Evolutionary conservation across 2,113 vertebrate genomes (phyloP), one percentile per base, ranked within the genome.

Genomic region (Corapipo altera): DNA sequence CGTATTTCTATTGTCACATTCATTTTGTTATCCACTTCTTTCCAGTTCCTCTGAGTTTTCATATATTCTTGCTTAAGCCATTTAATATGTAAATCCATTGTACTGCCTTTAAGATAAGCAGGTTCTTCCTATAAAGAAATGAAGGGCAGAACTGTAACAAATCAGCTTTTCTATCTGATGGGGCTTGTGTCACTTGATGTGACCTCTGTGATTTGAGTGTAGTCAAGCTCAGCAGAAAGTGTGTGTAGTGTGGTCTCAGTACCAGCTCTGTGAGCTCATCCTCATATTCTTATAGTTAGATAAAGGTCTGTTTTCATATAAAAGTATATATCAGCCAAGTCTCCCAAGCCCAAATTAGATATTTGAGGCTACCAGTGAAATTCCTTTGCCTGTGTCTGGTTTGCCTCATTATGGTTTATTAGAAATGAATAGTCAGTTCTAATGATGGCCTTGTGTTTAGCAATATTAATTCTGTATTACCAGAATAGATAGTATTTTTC

Each of bases 31-130:
- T 97, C 94, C 46, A 97, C 95, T 96, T 98, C 98, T 89, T 76
- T 69, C 97, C 98, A 98, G 91, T 98, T 93, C 88, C 90, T 97
- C 78, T 97, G 96, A 73, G 82, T 89, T 97, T 98, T 98, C 91
- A 76, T 12, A 20, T 96, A 98, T 93, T 98, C 98, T 93, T 85
- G 84, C 87, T 95, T 96, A 69, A 98, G 85, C 97, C 98, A 98
- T 37, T 69, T 79, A 71, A 97, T 88, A 64, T 97, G 94, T 22
- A 84, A 91, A 39, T 94, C 85, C 91, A 91, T 51, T 67, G 88
- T 74, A 54, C 73, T 73, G 28, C 55, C 74, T 85, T 93, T 74
- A 48, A 92, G 95, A 79, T 58, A 70, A 96, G 57, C 44, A 67
- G 55, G 49, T 89, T 97, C 87, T 88, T 96, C 94, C 98, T 98